phyloP scores from a whole-genome alignment of 2,888 invertebrate genomes.

The Cabera pusaria region DNA sequence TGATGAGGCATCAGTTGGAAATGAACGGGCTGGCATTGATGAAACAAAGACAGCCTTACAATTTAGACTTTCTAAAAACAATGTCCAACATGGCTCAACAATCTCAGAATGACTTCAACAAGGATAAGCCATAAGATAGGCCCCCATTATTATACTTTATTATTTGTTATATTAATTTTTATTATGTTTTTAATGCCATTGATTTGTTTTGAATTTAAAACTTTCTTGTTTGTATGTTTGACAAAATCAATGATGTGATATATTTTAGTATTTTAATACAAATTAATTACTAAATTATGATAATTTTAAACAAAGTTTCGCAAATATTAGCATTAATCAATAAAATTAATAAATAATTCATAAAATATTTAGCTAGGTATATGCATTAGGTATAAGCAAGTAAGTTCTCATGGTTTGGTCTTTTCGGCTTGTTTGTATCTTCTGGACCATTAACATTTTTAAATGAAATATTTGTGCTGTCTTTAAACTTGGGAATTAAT shows the following conservation, averaged over 20 bases:
- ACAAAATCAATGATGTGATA: slow-evolving; percentile 3
- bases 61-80: slow-evolving; percentile 69
- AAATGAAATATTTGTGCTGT: too few relatives aligned
- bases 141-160: slow-evolving; percentile 2
- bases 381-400: too few relatives aligned
- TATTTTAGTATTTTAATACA: slow-evolving; percentile 5
- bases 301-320: slow-evolving; percentile 2
- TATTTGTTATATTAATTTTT: slow-evolving; percentile 3
- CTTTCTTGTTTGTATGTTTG: not conserved
- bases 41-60: slow-evolving; percentile 66
- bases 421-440: not conserved
- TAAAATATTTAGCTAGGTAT: too few relatives aligned
- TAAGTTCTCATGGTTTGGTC: too few relatives aligned
- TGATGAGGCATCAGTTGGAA: slow-evolving; percentile 69
- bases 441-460: not conserved
- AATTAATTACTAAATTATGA: not conserved
- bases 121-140: slow-evolving; percentile 56
- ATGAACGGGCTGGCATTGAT: slow-evolving; percentile 63
- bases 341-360: too few relatives aligned
- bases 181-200: not conserved
- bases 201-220: too few relatives aligned
- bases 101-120: slow-evolving; percentile 66
- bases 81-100: slow-evolving; percentile 68
- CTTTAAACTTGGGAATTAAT: too few relatives aligned
- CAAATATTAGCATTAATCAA: too few relatives aligned